Evolutionary conservation across 2,113 vertebrate species (phyloP).

Genomic region (Damaliscus lunatus): DNA sequence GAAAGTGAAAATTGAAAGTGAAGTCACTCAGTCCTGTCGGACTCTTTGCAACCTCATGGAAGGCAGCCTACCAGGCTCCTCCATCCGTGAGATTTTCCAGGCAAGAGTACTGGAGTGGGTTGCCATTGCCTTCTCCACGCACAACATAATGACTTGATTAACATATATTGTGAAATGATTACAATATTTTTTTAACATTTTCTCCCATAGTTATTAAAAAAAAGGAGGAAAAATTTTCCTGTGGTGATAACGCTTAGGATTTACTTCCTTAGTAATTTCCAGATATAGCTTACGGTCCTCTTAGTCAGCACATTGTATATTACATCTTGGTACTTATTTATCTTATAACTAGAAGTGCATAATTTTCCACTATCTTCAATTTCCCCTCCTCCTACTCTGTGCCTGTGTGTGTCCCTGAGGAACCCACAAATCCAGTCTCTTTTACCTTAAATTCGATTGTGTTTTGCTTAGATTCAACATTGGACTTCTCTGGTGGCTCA

Average conservation of each 20-base stretch:
- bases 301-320: background rate
- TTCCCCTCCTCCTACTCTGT: background rate
- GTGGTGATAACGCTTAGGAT: background rate
- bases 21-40: accelerated
- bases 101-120: background rate
- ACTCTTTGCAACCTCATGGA: background rate
- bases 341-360: background rate
- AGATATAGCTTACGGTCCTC: background rate
- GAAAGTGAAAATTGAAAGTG: background rate
- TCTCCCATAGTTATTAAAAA: background rate
- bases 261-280: background rate
- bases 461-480: background rate
- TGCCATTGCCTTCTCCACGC: background rate
- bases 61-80: background rate
- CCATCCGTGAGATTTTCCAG: background rate
- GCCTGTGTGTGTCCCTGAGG: background rate
- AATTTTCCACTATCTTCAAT: background rate
- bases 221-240: background rate
- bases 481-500: background rate
- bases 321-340: background rate
- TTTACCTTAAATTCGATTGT: background rate
- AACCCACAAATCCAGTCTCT: background rate
- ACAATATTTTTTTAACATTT: background rate
- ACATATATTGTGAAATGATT: background rate
- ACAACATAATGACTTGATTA: background rate